A percentile compares a stretch with the other conserved stretches of the same genome.
phyloP scores from a whole-genome alignment of 2,888 invertebrate genomes.

The Hydropsyche betteni region DNA sequence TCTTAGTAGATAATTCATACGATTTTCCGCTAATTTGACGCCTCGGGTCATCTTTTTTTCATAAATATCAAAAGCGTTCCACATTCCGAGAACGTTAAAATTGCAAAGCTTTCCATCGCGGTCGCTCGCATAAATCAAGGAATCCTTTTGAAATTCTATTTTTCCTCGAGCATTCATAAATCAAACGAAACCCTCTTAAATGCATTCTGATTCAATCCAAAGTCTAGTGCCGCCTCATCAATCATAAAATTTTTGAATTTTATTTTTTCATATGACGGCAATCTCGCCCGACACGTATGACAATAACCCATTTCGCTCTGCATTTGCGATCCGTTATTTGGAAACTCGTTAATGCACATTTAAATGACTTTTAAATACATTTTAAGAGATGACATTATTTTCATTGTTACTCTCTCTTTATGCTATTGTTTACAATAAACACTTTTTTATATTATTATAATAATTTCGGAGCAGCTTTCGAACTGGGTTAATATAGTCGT shows the following conservation, averaged over 20 bases:
- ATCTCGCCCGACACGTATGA: background rate
- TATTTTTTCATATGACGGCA: background rate
- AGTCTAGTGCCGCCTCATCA: constrained; percentile 20
- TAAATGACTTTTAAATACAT: constrained; percentile 30
- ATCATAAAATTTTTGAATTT: constrained; percentile 2
- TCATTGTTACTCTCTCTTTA: constrained; percentile 9
- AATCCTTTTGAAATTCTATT: background rate
- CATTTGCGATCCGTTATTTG: constrained; percentile 12
- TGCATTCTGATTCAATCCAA: background rate
- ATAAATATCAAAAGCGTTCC: too few relatives aligned
- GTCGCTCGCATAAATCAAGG: background rate
- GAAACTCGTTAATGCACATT: constrained; percentile 29
- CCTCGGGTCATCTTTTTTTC: too few relatives aligned
- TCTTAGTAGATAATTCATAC: too few relatives aligned
- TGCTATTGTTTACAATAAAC: constrained; percentile 31
- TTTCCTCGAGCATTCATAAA: constrained; percentile 21
- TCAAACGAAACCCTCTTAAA: constrained; percentile 1
- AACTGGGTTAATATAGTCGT: constrained; percentile 33
- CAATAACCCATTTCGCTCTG: constrained; percentile 16
- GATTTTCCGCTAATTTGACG: too few relatives aligned
- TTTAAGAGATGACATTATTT: constrained; percentile 27
- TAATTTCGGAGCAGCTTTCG: background rate
- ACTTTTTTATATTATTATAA: background rate
- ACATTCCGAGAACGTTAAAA: too few relatives aligned
- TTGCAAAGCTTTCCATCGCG: background rate